Conservation (phyloP, 2,113 vertebrate genomes). For the Gallinago paraguaiae region DNA sequence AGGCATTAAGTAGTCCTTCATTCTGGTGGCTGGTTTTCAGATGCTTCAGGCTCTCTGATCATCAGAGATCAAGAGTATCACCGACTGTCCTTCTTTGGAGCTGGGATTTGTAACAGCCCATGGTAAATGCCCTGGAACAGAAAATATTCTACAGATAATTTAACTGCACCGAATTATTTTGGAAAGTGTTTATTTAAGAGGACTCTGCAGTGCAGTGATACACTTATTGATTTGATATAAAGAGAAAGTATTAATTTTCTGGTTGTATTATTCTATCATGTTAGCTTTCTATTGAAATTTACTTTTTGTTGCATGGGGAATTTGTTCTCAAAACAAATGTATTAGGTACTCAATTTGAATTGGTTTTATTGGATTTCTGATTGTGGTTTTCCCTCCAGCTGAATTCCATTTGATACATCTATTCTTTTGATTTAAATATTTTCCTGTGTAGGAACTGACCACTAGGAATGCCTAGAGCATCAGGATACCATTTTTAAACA, state of each 20-base stretch:
- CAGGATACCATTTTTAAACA: background rate
- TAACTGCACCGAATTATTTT: background rate
- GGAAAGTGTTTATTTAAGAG: background rate
- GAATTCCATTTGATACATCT: background rate
- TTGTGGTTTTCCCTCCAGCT: background rate
- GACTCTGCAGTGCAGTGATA: background rate
- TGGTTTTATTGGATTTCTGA: background rate
- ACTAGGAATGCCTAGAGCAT: background rate
- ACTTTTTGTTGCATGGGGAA: background rate
- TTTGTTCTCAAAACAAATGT: conserved; percentile 27
- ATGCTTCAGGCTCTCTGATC: conserved; percentile 32
- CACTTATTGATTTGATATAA: conserved; percentile 11
- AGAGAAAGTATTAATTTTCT: conserved; percentile 25
- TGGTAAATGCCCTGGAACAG: conserved; percentile 24
- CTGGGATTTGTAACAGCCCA: background rate
- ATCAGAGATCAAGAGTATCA: background rate
- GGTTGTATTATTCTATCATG: conserved; percentile 31
- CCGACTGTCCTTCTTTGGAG: background rate
- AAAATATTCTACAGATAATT: conserved; percentile 13
- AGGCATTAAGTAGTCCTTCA: conserved; percentile 8
- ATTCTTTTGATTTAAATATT: background rate
- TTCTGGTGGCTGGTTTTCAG: background rate
- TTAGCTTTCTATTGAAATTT: conserved; percentile 22
- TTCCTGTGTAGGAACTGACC: background rate
- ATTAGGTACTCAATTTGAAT: background rate